Evolutionary conservation across 1,140 invertebrate genomes (phyloP), one percentile per base, ranked within the genome.

Genomic region (Gonatopus flavifemur): DNA sequence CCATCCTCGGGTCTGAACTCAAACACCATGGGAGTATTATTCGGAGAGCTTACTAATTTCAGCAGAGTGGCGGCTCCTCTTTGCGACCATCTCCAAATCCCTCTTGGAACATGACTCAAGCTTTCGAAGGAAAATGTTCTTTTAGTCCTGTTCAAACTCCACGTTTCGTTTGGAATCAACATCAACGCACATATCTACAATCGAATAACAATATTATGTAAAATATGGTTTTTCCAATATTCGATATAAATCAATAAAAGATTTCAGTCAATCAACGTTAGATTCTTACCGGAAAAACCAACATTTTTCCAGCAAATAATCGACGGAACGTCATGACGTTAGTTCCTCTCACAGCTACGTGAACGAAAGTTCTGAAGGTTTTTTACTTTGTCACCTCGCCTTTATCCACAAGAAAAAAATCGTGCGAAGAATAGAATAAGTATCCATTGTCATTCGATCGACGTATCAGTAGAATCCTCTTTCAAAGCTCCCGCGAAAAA

Each of bases 1-100:
- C 62, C 62, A 5, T 64, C 62, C 0, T 65, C 62, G 0, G 57
- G 62, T 24, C 30, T 28, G 30, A 65, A 65, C 8, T 46, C 42
- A 10, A 65, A 52, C 6, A n/a, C 7, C 24, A 61, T 57, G 1
- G 38, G 19, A 3, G 40, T 25, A 1, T n/a, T 47, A 9, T 30
- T 33, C 9, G 37, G 24, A 1, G 20, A 20, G 1, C 30, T 25
- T 1, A 41, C 10, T 16, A 62, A 15, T 21, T 46, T 39, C 6
- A 55, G 10, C 1, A 62, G 9, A 37, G 9, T 31, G 0, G n/a
- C 10, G 2, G 36, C 31, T 3, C 44, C 33, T n/a, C 28, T 57
- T 7, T 35, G 35, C 22, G 51, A 19, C 51, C 42, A 59, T 22
- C 56, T 30, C 24, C 33, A 43, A 0, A 60, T 4, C 15, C 43